Evolutionary conservation across 2,888 invertebrate species (phyloP).

Genomic region (Parthenolecanium corni): DNA sequence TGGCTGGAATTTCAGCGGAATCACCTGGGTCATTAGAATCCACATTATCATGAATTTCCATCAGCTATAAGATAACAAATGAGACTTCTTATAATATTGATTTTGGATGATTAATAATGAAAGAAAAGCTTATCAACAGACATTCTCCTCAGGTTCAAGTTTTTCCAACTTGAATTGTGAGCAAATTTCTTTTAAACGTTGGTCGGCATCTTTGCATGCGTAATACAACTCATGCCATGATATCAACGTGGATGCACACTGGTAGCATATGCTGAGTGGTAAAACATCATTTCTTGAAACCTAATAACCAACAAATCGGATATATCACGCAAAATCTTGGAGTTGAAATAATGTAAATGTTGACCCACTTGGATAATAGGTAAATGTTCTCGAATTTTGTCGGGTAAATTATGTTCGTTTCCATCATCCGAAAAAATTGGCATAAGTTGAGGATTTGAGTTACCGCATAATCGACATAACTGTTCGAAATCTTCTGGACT

Average conservation of each 20-base stretch:
- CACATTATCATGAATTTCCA: no score
- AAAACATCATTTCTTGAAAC: not conserved
- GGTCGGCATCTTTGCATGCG: not conserved
- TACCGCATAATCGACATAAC: slow-evolving; percentile 21
- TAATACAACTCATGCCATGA: slow-evolving; percentile 15
- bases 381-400: slow-evolving; percentile 17
- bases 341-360: not conserved
- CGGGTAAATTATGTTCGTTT: not conserved
- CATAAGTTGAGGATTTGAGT: slow-evolving; percentile 3
- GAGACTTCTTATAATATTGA: no score
- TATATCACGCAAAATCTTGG: not conserved
- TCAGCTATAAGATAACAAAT: no score
- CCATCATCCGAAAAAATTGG: slow-evolving; percentile 21
- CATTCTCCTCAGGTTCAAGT: not conserved
- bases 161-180: not conserved
- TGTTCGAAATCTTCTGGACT: not conserved
- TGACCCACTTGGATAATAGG: slow-evolving; percentile 2
- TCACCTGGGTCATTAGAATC: no score
- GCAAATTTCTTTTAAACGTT: not conserved
- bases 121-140: not conserved
- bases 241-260: not conserved
- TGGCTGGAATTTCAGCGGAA: no score
- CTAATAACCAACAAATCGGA: not conserved
- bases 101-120: no score
- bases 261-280: slow-evolving; percentile 8